A percentile compares a stretch with the other conserved stretches of the same genome.
Conservation (phyloP, 2,113 vertebrate species). For the Tyto alba region DNA sequence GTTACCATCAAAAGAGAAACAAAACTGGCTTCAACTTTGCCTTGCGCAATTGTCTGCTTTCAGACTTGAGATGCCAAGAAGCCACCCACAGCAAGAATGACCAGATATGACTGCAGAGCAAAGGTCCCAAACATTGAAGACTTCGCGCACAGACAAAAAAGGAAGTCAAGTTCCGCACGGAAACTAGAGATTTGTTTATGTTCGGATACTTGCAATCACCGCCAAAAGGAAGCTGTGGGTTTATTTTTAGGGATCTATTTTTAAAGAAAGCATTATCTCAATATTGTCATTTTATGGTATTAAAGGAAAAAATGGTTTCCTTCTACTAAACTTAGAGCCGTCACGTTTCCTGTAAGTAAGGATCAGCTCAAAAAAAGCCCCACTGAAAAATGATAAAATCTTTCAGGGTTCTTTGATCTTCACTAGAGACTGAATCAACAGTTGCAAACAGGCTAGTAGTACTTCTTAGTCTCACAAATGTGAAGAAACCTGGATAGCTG, state of each 20-base stretch:
- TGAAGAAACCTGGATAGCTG: neutral
- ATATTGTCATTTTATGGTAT: constrained; percentile 11
- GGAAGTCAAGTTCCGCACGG: neutral
- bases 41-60: neutral
- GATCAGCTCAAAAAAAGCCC: neutral
- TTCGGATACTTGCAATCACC: neutral
- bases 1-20: neutral
- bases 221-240: constrained; percentile 24
- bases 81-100: neutral
- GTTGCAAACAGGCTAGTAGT: neutral
- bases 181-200: constrained; percentile 25
- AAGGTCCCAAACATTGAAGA: neutral
- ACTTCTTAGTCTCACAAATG: neutral
- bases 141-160: neutral
- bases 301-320: neutral
- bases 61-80: neutral
- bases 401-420: neutral
- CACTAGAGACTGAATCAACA: neutral
- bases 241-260: constrained; percentile 52
- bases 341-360: neutral
- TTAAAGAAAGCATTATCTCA: constrained; percentile 27
- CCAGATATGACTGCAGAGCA: neutral
- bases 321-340: constrained; percentile 3
- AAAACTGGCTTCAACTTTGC: neutral
- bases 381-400: neutral